Percentiles rank a stretch among this genome's conserved stretches.
These are phyloP conservation scores for Dallia pectoralis DNA, from an alignment of 2,797 vertebrate species.

Conservation along the genomic window DNA sequence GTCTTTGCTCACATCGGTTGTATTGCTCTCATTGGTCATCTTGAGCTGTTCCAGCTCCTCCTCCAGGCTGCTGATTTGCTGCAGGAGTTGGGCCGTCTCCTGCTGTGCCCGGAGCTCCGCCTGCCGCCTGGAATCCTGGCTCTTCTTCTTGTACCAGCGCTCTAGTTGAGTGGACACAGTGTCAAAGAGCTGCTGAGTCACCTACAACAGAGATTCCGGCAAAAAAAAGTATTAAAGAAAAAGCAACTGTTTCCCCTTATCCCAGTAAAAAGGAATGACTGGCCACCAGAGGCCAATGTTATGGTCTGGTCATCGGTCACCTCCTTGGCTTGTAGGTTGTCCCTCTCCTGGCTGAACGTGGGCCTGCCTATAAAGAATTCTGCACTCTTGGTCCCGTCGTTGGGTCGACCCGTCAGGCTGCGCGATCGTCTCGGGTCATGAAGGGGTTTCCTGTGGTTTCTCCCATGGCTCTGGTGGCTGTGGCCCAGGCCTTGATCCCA, in stretches of 20 bases:
- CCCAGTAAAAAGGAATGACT: neutral
- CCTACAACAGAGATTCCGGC: constrained; percentile 30
- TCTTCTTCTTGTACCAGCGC: constrained; percentile 87
- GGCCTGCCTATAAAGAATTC: constrained; percentile 61
- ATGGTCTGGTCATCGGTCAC: constrained; percentile 41
- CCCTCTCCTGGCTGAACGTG: constrained; percentile 58
- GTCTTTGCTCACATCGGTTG: neutral
- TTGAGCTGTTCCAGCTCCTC: constrained; percentile 11
- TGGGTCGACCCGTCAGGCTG: constrained; percentile 26
- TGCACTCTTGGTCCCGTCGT: constrained; percentile 43
- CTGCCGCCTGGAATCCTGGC: constrained; percentile 37
- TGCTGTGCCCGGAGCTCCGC: constrained; percentile 8
- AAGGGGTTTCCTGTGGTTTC: constrained; percentile 43
- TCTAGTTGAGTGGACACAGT: constrained; percentile 87
- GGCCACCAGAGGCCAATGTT: neutral
- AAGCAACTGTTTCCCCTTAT: neutral
- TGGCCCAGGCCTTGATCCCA: constrained; percentile 48
- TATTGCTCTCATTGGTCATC: neutral
- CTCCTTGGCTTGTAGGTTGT: constrained; percentile 80
- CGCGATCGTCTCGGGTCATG: constrained; percentile 26
- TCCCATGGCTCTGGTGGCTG: constrained; percentile 33
- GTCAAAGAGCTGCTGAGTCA: constrained; percentile 83
- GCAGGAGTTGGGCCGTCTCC: constrained; percentile 2
- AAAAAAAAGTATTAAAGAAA: neutral
- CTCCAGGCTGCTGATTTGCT: constrained; percentile 12